Base-by-base conservation (phyloP, 2,113 vertebrate genomes). In the Callionymus lyra region DNA sequence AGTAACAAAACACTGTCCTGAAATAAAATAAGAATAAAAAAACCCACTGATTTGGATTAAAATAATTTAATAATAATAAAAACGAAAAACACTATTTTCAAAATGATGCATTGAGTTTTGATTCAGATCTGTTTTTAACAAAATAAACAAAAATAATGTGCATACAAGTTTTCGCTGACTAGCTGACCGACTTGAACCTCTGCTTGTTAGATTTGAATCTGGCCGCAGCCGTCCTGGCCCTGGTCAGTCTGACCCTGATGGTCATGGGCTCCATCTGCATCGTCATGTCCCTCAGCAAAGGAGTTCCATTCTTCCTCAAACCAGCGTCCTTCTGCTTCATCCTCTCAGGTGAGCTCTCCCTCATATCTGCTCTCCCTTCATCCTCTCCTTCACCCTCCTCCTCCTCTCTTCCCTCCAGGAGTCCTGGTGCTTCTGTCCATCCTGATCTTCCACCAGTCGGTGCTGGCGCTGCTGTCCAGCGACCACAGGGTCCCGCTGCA, bases 251-350 rank as follows among this genome's bases (percentile, higher is more conserved):
- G 60, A 82, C 74, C 31, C 63, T 88, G 68, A 87, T 90, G 88
- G 81, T 77, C 50, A 85, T 87, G 79, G 90, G 90, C 11, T 88
- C 87, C 41, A 83, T 92, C 65, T 92, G 87, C 31, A 77, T 92
- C 65, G 82, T 63, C 59, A 92, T 91, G 91, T 86, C 89, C 34
- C 84, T 94, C 67, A 90, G 84, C 56, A 92, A 92, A 76, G 87
- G 84, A 9, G 89, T 89, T 3, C 77, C 77, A 9, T 92, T 88
- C 83, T 89, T 94, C 53, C 81, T 94, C 41, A 90, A 91, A 38
- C 86, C 90, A 2, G 90, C 88, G 15, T 88, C 90, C 12, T 75
- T 88, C 77, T 92, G 87, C 68, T 91, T 94, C 50, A 81, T 89
- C 64, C 51, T 90, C 15, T 87, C 90, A 85, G 91, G 91, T 94